Percentiles rank a stretch among this genome's conserved stretches.
phyloP scores from a whole-genome alignment of 1,140 invertebrate genomes.

The Bombus waltoni region DNA sequence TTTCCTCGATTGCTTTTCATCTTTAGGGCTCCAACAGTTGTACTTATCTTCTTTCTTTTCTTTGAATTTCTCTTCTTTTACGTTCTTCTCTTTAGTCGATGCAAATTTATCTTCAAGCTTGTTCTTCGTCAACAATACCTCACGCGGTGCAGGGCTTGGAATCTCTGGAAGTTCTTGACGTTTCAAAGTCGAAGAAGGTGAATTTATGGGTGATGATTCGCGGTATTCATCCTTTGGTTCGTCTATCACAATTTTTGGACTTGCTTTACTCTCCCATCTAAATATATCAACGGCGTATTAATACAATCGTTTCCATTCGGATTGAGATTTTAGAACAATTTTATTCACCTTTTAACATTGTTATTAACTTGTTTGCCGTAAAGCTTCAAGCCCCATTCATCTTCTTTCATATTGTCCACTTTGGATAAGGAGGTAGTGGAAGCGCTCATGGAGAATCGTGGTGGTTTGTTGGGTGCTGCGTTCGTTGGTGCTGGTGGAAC shows the following conservation, averaged over 20 bases:
- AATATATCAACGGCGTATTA: neutral
- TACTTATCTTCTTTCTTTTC: slow-evolving; percentile 71
- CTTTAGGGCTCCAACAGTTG: slow-evolving; percentile 70
- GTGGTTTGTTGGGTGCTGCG: slow-evolving; percentile 83
- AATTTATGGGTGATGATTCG: slow-evolving; percentile 69
- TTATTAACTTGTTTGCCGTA: slow-evolving; percentile 85
- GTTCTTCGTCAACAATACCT: slow-evolving; percentile 46
- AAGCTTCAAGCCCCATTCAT: slow-evolving; percentile 93
- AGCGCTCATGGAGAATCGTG: slow-evolving; percentile 79
- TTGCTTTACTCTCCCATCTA: slow-evolving; percentile 78
- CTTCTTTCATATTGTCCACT: slow-evolving; percentile 81
- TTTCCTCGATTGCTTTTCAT: slow-evolving; percentile 74
- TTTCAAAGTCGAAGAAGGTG: slow-evolving; percentile 66
- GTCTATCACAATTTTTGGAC: slow-evolving; percentile 76
- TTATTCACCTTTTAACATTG: slow-evolving; percentile 74
- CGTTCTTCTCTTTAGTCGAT: slow-evolving; percentile 53
- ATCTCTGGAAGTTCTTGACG: slow-evolving; percentile 74
- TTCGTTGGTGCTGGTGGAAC: slow-evolving; percentile 69
- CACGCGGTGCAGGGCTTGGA: slow-evolving; percentile 60
- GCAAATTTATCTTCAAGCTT: slow-evolving; percentile 71
- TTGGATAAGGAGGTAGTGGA: slow-evolving; percentile 78
- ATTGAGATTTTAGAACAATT: neutral
- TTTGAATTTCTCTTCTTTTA: slow-evolving; percentile 66
- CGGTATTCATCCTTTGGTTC: slow-evolving; percentile 69
- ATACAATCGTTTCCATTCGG: neutral